These are phyloP conservation scores for Gadopsis marmoratus DNA, from an alignment of 2,797 vertebrate genomes.

Conservation along the genomic window DNA sequence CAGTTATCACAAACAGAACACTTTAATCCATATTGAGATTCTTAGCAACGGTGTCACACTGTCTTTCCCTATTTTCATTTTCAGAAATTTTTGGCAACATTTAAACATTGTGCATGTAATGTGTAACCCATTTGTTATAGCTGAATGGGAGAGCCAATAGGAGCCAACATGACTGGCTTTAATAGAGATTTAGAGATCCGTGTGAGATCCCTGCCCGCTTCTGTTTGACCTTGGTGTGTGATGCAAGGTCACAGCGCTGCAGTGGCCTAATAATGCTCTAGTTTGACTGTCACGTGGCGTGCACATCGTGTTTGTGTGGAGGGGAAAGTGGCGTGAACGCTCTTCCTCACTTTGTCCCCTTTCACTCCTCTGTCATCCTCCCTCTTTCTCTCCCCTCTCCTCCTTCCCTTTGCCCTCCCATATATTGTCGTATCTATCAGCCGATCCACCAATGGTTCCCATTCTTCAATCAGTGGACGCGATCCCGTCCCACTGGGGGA, in stretches of 20 bases:
- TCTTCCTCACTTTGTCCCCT: conserved; percentile 25
- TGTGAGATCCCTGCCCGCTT: conserved; percentile 28
- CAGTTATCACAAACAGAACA: conserved; percentile 19
- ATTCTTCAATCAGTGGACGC: conserved; percentile 74
- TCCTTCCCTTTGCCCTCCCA: conserved; percentile 56
- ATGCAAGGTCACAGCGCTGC: conserved; percentile 56
- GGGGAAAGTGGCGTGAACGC: conserved; percentile 21
- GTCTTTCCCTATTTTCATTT: conserved; percentile 27
- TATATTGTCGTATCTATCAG: conserved; percentile 74
- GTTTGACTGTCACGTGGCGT: conserved; percentile 18
- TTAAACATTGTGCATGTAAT: conserved; percentile 67
- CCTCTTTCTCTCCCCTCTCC: conserved; percentile 26
- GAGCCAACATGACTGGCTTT: conserved; percentile 51
- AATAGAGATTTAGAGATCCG: conserved; percentile 75
- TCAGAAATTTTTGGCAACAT: conserved; percentile 46
- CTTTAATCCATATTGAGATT: conserved; percentile 8
- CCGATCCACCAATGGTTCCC: conserved; percentile 65
- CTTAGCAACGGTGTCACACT: background rate
- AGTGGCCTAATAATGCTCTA: conserved; percentile 51
- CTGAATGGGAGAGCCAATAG: conserved; percentile 61
- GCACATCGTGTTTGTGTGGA: conserved; percentile 35
- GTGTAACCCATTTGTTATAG: conserved; percentile 60
- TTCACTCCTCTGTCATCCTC: conserved; percentile 23
- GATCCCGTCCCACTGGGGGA: conserved; percentile 58
- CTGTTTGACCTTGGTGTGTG: conserved; percentile 66